Evolutionary conservation across 2,888 invertebrate species (phyloP).

Genomic region (Pogonocherus hispidulus): DNA sequence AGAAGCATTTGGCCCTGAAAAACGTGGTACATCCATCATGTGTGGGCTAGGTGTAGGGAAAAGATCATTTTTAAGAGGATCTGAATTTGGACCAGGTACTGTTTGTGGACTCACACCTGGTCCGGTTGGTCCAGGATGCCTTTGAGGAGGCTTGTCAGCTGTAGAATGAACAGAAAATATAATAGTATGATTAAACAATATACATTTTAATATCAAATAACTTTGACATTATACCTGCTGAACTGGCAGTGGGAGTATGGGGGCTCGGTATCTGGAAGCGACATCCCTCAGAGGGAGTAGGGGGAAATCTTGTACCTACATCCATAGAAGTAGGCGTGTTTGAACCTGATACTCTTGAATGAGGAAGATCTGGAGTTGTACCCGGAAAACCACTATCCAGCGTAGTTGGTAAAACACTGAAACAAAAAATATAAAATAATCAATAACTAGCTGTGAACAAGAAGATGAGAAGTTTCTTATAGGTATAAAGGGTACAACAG

Average conservation of each 20-base stretch:
- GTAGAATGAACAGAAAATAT: too few relatives aligned
- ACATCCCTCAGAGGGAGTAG: slow-evolving; percentile 67
- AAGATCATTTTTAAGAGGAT: slow-evolving; percentile 65
- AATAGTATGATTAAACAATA: not conserved
- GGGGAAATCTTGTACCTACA: slow-evolving; percentile 67
- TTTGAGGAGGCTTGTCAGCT: slow-evolving; percentile 64
- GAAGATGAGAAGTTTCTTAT: too few relatives aligned
- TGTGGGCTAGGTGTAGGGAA: slow-evolving; percentile 66
- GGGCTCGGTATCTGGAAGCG: slow-evolving; percentile 71
- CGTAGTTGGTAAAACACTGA: slow-evolving; percentile 63
- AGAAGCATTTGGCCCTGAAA: slow-evolving; percentile 67
- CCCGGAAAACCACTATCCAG: slow-evolving; percentile 68
- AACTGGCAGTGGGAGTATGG: slow-evolving; percentile 65
- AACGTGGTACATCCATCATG: slow-evolving; percentile 70
- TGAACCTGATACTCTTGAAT: slow-evolving; percentile 68
- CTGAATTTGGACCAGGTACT: slow-evolving; percentile 65
- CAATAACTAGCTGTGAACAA: not conserved
- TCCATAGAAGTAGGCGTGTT: slow-evolving; percentile 72
- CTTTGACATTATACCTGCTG: slow-evolving; percentile 50
- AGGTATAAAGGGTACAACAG: too few relatives aligned
- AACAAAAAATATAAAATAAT: slow-evolving; percentile 36
- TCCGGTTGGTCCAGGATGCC: slow-evolving; percentile 61
- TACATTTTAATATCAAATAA: not conserved
- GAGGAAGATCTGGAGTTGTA: slow-evolving; percentile 63
- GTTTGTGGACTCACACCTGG: slow-evolving; percentile 67